These are phyloP conservation scores for Luidia sarsii DNA, from an alignment of 53 echinoderm and acorn worm genomes.

Conservation along the genomic window DNA sequence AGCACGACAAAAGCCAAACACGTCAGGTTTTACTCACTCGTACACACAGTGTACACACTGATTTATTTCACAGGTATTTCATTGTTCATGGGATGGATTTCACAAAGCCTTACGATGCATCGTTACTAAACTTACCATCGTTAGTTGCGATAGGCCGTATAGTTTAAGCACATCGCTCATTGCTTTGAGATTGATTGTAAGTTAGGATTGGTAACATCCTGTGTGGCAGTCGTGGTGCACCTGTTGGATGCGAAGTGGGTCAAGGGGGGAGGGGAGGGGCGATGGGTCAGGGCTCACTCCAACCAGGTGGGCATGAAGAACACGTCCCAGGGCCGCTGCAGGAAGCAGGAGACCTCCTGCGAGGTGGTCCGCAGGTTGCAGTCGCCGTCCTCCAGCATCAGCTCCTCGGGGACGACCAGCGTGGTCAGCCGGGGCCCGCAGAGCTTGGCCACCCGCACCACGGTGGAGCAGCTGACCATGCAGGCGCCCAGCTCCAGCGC, in stretches of 20 bases:
- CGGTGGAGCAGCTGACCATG: constrained; percentile 66
- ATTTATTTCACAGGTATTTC: no score
- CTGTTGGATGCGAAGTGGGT: not conserved
- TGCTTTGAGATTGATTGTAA: no score
- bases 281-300: no score
- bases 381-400: constrained; percentile 61
- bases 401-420: constrained; percentile 78
- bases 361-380: constrained; percentile 67
- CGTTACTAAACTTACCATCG: no score
- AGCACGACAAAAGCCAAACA: no score
- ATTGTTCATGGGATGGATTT: no score
- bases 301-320: constrained; percentile 83
- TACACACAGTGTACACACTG: no score
- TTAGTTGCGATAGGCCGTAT: no score
- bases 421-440: constrained; percentile 77
- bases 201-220: not conserved
- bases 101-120: no score
- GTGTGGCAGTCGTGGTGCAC: not conserved
- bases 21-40: no score
- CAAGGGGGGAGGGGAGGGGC: no score
- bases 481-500: constrained; percentile 82
- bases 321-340: constrained; percentile 79
- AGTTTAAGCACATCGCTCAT: no score
- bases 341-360: constrained; percentile 58
- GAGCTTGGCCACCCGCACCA: constrained; percentile 79